Percentiles rank a stretch among this genome's conserved stretches.
Evolutionary conservation across 1,140 invertebrate species (phyloP).

Genomic region (Bombus difficillimus): DNA sequence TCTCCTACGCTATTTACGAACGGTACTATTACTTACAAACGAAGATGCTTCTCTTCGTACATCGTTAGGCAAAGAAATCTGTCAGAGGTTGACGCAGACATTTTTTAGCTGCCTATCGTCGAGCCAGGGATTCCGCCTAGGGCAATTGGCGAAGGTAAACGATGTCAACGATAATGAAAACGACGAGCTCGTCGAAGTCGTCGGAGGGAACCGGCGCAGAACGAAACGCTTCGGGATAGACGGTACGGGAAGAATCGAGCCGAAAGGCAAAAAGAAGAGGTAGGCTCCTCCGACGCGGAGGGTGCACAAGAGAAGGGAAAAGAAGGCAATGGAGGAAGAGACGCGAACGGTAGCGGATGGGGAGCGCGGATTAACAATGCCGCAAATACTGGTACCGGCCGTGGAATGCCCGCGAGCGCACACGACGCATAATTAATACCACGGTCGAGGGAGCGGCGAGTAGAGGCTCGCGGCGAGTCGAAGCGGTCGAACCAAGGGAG

Average conservation of each 20-base stretch:
- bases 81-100: background rate
- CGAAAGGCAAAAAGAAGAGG: constrained; percentile 59
- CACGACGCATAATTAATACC: constrained; percentile 82
- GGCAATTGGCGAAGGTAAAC: constrained; percentile 56
- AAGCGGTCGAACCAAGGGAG: constrained; percentile 38
- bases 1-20: background rate
- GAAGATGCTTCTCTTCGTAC: no score
- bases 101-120: background rate
- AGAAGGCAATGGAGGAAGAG: constrained; percentile 27
- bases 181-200: constrained; percentile 53
- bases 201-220: constrained; percentile 7
- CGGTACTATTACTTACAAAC: no score
- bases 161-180: constrained; percentile 41
- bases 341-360: constrained; percentile 79
- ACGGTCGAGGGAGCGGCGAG: constrained; percentile 38
- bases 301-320: background rate
- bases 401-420: constrained; percentile 80
- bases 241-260: constrained; percentile 7
- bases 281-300: background rate
- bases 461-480: constrained; percentile 63
- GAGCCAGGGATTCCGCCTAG: constrained; percentile 55
- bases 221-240: background rate
- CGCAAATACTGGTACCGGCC: constrained; percentile 81
- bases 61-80: background rate
- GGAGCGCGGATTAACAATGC: constrained; percentile 81